Evolutionary conservation across 2,113 vertebrate species (phyloP), one percentile per base, ranked within the genome.

Genomic region (Anoura caudifer): DNA sequence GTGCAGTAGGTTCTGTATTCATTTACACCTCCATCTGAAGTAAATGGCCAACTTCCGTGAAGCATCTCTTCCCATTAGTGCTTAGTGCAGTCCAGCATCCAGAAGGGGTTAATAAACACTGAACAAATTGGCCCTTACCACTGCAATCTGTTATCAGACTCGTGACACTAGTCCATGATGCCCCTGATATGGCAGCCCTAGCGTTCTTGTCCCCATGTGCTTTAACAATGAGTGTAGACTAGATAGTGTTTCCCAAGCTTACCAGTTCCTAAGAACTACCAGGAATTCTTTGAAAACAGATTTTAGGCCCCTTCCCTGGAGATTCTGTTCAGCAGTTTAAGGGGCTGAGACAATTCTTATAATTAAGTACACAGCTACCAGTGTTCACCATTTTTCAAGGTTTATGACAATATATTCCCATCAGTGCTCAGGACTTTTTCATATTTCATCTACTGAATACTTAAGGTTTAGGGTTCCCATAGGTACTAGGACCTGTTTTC

Each of bases 41-140:
- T 91, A 63, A n/a, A 67, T 20, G 22, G 38, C 50, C 54, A 70
- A 11, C 69, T 91, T 93, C 2, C 5, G 2, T n/a, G 19, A 85
- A 87, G 26, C 47, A 11, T 67, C 8, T 80, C 20, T 76, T 52
- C 20, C 43, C 20, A 16, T 41, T 19, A 80, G 47, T 65, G 45
- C n/a, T 15, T 56, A 83, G 87, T 36, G 12, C 61, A 73, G 8
- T 28, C 54, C 47, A 36, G 1, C 4, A 2, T 52, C 56, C 80
- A 65, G 59, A 52, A 79, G 33, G 24, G 19, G 7, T 89, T 97
- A 67, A 81, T 93, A 90, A 95, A 26, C 93, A 50, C n/a, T 91
- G 61, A 88, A 84, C 4, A 28, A 17, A 45, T 73, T 2, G 2
- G 2, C 26, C 63, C 38, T 16, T 69, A 7, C 61, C 54, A 4